Base-by-base conservation (phyloP, 2,888 invertebrate genomes). In the Himalopsyche anomala region DNA sequence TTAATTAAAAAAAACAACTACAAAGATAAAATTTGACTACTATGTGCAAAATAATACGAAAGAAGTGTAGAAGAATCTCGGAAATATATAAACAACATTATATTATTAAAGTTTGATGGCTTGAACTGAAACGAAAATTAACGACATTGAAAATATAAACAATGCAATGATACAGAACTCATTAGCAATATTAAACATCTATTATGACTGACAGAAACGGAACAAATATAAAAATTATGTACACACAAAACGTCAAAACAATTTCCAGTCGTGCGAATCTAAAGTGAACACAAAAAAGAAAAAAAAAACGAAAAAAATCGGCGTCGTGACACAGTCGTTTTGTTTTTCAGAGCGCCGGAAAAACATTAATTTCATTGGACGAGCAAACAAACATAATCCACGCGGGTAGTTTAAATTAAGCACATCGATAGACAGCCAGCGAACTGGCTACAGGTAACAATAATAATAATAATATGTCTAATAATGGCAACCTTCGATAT, bases 391-490 rank as follows among this genome's bases (percentile, higher is more conserved):
- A 74, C 74, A 74, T 74, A 74, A 74, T 74, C 74, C 74, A 74
- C 74, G 74, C 74, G 74, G 74, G 74, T 74, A 74, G 74, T 74
- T 74, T 38, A 56, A 62, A 82, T 69, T 85, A 62, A 45, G 51
- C 74, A 69, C 51, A 85, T 74, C 51, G 51, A 74, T 74, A 74
- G 74, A 74, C 74, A 74, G 38, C 74, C 36, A 74, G 74, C 38
- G 74, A 74, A 36, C 74, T 74, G 74, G 36, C 74, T 74, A 74
- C 74, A 74, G 74, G 74, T 74, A 74, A 74, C 74, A 74, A 74
- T 74, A 74, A 74, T 74, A 74, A 62, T 62, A 62, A 74, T 74
- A 74, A 74, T 84, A 54, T 79, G 79, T 84, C 80, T 84, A 84
- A 62, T 81, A 55, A 55, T 45, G 56, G 81, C 56, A 84, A 84